These are phyloP conservation scores for Caranx melampygus DNA, from an alignment of 2,113 vertebrate species.

Conservation along the genomic window DNA sequence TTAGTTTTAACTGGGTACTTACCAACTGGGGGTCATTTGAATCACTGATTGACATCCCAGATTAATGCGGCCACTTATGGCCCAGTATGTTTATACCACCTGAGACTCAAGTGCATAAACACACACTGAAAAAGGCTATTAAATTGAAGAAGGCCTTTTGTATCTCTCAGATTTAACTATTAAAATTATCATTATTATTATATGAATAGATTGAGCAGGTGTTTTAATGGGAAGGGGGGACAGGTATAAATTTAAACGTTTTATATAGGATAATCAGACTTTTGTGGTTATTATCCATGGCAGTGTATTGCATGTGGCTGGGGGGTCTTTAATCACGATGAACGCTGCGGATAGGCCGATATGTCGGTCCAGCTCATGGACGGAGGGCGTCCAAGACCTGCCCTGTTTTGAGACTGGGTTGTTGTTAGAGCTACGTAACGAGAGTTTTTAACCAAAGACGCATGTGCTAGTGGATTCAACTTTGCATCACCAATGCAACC, in stretches of 20 bases:
- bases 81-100: too few species aligned
- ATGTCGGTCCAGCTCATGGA: background rate
- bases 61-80: too few species aligned
- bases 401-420: background rate
- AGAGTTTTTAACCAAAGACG: background rate
- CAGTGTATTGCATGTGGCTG: background rate
- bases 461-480: background rate
- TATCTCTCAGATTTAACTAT: background rate
- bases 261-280: background rate
- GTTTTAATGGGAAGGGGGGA: background rate
- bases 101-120: too few species aligned
- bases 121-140: too few species aligned
- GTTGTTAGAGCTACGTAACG: background rate
- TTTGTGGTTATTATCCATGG: background rate
- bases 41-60: too few species aligned
- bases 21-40: too few species aligned
- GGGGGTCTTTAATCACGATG: background rate
- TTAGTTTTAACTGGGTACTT: too few species aligned
- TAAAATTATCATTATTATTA: background rate
- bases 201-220: background rate
- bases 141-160: too few species aligned
- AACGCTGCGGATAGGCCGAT: background rate
- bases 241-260: background rate
- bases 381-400: background rate
- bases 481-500: background rate